Conservation (phyloP, 2,888 invertebrate species). For the Zygothrica quintamaculata region DNA sequence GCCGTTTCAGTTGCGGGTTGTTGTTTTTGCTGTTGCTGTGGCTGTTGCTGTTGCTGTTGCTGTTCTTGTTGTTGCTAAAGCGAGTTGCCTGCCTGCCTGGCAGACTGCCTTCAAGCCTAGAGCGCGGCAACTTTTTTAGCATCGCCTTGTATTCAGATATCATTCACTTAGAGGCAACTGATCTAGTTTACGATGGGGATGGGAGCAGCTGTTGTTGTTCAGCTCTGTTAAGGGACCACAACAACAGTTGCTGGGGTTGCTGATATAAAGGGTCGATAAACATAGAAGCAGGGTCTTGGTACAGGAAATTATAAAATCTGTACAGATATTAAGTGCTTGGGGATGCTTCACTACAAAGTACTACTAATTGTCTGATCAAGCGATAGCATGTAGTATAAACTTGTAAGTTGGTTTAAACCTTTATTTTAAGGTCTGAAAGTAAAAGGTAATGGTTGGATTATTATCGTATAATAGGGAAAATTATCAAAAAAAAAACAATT, state of each 20-base stretch:
- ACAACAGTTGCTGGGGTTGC: conserved; percentile 23
- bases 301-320: conserved; percentile 19
- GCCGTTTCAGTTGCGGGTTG: conserved; percentile 71
- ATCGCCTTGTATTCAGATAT: conserved; percentile 48
- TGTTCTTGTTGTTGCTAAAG: conserved; percentile 24
- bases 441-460: no score
- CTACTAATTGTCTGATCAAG: no score
- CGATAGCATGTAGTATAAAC: no score
- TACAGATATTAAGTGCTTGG: conserved; percentile 2
- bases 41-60: no score
- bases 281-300: conserved; percentile 11
- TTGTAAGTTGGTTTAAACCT: no score
- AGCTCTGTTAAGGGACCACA: conserved; percentile 21
- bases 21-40: conserved; percentile 45
- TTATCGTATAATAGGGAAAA: no score
- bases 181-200: conserved; percentile 48
- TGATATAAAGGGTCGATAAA: background rate
- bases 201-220: conserved; percentile 52
- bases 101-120: conserved; percentile 38
- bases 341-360: conserved; percentile 6
- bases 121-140: conserved; percentile 54
- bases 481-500: no score
- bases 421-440: no score
- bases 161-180: conserved; percentile 55
- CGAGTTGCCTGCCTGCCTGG: conserved; percentile 38